Evolutionary conservation across 2,113 vertebrate genomes (phyloP).

Genomic region (Stegastes partitus): DNA sequence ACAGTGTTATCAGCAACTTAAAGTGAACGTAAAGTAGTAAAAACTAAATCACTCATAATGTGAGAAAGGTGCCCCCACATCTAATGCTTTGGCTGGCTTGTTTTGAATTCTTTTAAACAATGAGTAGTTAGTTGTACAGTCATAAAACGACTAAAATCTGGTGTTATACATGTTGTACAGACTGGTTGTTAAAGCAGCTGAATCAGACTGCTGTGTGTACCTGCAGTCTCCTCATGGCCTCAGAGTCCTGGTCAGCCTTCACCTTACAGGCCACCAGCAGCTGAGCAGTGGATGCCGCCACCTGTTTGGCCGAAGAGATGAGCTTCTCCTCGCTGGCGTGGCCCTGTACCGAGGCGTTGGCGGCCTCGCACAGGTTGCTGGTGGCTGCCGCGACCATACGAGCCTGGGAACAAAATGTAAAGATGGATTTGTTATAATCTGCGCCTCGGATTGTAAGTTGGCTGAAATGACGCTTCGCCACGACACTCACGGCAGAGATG

Average conservation of each 20-base stretch:
- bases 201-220: conserved; percentile 69
- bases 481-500: conserved; percentile 95
- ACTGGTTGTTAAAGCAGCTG: too few relatives aligned
- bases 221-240: conserved; percentile 98
- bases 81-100: too few relatives aligned
- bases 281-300: conserved; percentile 97
- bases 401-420: conserved; percentile 82
- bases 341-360: conserved; percentile 97
- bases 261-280: conserved; percentile 98
- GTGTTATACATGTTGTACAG: background rate
- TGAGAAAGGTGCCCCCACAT: too few relatives aligned
- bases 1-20: too few relatives aligned
- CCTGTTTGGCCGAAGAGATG: conserved; percentile 98
- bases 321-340: conserved; percentile 99
- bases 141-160: background rate
- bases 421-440: background rate
- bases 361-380: conserved; percentile 97
- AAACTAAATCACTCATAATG: too few relatives aligned
- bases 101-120: too few relatives aligned
- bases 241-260: conserved; percentile 98
- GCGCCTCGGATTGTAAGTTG: background rate
- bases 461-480: background rate
- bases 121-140: too few relatives aligned
- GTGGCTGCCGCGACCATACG: conserved; percentile 98
- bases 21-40: background rate